Conservation (phyloP, 2,797 vertebrate species). For the Sebastes itinus region DNA sequence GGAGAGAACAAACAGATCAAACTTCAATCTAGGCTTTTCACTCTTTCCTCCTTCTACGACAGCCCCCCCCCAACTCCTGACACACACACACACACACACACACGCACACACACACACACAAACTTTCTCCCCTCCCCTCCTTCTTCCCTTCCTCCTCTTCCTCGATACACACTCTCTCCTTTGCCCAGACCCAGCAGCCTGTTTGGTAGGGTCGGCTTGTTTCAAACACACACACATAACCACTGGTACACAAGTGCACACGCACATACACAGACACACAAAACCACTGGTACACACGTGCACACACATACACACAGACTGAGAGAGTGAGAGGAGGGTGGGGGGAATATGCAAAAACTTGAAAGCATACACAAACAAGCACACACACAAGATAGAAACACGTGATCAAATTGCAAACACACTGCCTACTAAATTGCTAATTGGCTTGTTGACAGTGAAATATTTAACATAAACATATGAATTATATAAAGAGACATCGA, state of each 20-base stretch:
- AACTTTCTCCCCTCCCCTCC: background rate
- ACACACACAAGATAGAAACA: background rate
- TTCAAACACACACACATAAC: constrained; percentile 9
- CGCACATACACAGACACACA: background rate
- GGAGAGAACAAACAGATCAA: constrained; percentile 76
- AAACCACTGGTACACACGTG: background rate
- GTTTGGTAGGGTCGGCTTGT: constrained; percentile 37
- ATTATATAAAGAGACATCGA: constrained; percentile 71
- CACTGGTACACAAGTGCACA: background rate
- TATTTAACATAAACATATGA: constrained; percentile 69
- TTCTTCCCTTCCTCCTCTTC: constrained; percentile 18
- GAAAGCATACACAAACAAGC: constrained; percentile 4
- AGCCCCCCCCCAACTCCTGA: background rate
- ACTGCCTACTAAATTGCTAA: constrained; percentile 39
- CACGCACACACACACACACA: background rate
- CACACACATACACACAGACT: background rate
- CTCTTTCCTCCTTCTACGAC: constrained; percentile 43
- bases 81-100: background rate
- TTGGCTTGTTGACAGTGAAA: constrained; percentile 70
- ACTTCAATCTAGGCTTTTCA: constrained; percentile 73
- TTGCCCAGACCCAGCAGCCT: constrained; percentile 36
- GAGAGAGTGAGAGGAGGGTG: background rate
- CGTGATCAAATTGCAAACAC: background rate
- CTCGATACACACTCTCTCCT: constrained; percentile 4
- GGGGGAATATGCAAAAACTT: background rate